These are phyloP conservation scores for Lycaena phlaeas DNA, from an alignment of 2,888 invertebrate genomes.

Conservation along the genomic window DNA sequence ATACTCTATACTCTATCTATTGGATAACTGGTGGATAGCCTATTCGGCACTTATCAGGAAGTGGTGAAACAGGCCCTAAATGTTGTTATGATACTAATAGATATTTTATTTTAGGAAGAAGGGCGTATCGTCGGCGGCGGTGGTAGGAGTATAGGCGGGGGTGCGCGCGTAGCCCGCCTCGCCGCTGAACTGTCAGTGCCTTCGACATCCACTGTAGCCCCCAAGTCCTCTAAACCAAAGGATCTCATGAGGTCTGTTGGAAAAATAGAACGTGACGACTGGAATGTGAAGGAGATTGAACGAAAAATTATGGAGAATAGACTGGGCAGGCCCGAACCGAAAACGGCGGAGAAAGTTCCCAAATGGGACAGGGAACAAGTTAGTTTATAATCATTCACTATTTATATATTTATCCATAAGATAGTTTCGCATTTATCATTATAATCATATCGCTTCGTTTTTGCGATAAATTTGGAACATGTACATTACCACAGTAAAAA, in stretches of 20 bases:
- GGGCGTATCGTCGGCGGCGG: slow-evolving; percentile 50
- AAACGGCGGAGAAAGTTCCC: slow-evolving; percentile 84
- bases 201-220: slow-evolving; percentile 67
- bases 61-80: no score
- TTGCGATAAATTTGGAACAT: no score
- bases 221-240: slow-evolving; percentile 79
- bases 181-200: slow-evolving; percentile 85
- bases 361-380: slow-evolving; percentile 92
- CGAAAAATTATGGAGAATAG: slow-evolving; percentile 88
- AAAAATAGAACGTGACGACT: slow-evolving; percentile 89
- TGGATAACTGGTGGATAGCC: no score
- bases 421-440: no score
- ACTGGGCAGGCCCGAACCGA: slow-evolving; percentile 75
- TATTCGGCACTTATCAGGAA: no score
- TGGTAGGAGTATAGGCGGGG: slow-evolving; percentile 37
- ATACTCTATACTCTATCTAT: no score
- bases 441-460: no score
- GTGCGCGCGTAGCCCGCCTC: slow-evolving; percentile 47
- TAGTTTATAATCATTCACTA: no score
- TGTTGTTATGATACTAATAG: background rate
- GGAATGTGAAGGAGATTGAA: slow-evolving; percentile 93
- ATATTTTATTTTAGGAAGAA: slow-evolving; percentile 41
- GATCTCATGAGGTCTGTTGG: slow-evolving; percentile 90
- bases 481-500: no score
- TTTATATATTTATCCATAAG: no score